Percentiles rank a stretch among this genome's conserved stretches.
Conservation (phyloP, 2,113 vertebrate genomes). For the Plectropomus leopardus region DNA sequence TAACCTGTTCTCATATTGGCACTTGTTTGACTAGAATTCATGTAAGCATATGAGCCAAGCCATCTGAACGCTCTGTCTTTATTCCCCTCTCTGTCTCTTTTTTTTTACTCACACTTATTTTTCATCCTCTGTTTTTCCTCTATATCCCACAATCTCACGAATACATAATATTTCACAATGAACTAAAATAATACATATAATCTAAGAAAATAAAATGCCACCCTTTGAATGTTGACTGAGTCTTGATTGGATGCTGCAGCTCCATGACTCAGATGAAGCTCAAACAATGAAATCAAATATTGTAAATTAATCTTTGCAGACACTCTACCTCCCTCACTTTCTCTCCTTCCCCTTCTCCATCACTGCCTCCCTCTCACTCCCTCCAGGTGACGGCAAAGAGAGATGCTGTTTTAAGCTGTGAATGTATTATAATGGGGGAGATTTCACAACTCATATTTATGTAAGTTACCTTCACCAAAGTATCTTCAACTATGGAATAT, state of each 20-base stretch:
- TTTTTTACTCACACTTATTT: neutral
- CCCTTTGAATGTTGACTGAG: constrained; percentile 59
- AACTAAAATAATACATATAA: constrained; percentile 50
- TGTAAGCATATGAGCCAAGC: neutral
- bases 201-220: constrained; percentile 44
- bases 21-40: constrained; percentile 6
- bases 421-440: neutral
- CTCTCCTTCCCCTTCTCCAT: neutral
- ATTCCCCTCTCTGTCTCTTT: neutral
- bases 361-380: neutral
- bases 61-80: neutral
- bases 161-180: constrained; percentile 43
- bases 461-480: neutral
- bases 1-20: neutral
- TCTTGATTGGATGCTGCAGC: constrained; percentile 60
- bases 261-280: constrained; percentile 47
- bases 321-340: neutral
- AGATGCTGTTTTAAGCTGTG: neutral
- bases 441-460: neutral
- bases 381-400: neutral
- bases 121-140: neutral
- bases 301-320: constrained; percentile 57
- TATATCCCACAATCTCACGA: constrained; percentile 26
- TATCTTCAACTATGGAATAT: neutral
- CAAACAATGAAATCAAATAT: constrained; percentile 59